Percentiles rank a stretch among this genome's conserved stretches.
Evolutionary conservation across 1,140 invertebrate genomes (phyloP).

Genomic region (Drosophila jambulina): DNA sequence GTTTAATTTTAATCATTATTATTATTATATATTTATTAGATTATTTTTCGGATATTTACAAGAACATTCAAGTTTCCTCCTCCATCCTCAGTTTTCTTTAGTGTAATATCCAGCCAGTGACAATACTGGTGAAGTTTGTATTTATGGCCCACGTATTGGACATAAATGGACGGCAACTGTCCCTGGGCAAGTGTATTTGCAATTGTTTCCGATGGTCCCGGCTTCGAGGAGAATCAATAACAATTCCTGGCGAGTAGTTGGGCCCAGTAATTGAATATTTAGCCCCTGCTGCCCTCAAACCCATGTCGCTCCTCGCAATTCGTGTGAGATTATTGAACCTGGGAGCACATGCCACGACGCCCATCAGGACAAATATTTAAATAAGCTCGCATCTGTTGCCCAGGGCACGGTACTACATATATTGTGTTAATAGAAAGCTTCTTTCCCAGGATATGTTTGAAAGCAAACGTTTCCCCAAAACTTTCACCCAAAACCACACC

Average conservation of each 20-base stretch:
- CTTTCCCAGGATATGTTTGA: slow-evolving; percentile 49
- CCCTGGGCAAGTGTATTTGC: slow-evolving; percentile 42
- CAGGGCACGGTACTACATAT: not conserved
- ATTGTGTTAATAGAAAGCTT: slow-evolving; percentile 20
- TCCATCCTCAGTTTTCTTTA: too few relatives aligned
- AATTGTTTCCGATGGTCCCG: slow-evolving; percentile 59
- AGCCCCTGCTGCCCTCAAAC: slow-evolving; percentile 11
- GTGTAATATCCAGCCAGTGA: slow-evolving; percentile 12
- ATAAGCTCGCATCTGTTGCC: slow-evolving; percentile 37
- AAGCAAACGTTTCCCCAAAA: slow-evolving; percentile 40
- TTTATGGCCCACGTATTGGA: slow-evolving; percentile 66
- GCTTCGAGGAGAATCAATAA: slow-evolving; percentile 44
- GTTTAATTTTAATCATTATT: too few relatives aligned
- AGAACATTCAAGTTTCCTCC: too few relatives aligned
- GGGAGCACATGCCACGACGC: slow-evolving; percentile 35
- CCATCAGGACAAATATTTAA: slow-evolving; percentile 49
- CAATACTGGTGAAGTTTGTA: slow-evolving; percentile 48
- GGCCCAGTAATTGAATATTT: slow-evolving; percentile 39
- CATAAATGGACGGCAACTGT: slow-evolving; percentile 45
- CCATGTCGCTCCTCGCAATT: not conserved
- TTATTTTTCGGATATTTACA: too few relatives aligned
- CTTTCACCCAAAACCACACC: not conserved
- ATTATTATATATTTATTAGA: too few relatives aligned
- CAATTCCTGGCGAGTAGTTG: slow-evolving; percentile 37
- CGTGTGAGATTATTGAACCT: slow-evolving; percentile 33